Conservation (phyloP, 2,113 vertebrate species). For the Passer domesticus region DNA sequence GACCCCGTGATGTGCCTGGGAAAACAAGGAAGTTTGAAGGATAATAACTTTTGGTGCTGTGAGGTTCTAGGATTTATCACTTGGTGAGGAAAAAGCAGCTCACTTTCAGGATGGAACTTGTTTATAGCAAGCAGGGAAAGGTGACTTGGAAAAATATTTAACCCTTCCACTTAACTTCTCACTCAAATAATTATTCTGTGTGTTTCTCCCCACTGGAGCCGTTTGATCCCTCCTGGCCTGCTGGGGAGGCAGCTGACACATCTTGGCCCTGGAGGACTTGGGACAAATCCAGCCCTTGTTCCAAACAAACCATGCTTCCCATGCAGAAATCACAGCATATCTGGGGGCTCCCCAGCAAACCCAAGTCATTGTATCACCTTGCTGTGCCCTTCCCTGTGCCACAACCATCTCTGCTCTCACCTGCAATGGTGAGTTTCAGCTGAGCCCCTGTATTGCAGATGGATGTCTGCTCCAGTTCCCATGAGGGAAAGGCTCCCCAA, state of each 20-base stretch:
- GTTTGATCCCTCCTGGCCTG: neutral
- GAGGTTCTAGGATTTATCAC: neutral
- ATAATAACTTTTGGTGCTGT: neutral
- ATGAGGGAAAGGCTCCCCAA: neutral
- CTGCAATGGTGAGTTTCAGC: neutral
- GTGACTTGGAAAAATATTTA: neutral
- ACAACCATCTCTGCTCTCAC: neutral
- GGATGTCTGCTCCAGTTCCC: neutral
- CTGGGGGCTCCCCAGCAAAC: neutral
- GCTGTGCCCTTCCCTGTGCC: neutral
- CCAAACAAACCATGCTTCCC: neutral
- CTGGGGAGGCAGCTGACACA: neutral
- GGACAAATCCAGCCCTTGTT: neutral
- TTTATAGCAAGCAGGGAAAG: neutral
- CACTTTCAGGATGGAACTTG: neutral
- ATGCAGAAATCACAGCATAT: neutral
- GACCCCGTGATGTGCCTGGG: neutral
- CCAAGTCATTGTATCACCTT: neutral
- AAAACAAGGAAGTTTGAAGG: neutral
- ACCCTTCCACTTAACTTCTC: neutral
- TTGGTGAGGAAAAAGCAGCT: neutral
- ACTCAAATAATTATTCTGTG: neutral
- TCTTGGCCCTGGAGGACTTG: neutral
- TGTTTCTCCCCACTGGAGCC: neutral
- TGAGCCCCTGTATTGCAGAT: neutral